Evolutionary conservation across 1,140 invertebrate species (phyloP).

Genomic region (Drosophila bipectinata): DNA sequence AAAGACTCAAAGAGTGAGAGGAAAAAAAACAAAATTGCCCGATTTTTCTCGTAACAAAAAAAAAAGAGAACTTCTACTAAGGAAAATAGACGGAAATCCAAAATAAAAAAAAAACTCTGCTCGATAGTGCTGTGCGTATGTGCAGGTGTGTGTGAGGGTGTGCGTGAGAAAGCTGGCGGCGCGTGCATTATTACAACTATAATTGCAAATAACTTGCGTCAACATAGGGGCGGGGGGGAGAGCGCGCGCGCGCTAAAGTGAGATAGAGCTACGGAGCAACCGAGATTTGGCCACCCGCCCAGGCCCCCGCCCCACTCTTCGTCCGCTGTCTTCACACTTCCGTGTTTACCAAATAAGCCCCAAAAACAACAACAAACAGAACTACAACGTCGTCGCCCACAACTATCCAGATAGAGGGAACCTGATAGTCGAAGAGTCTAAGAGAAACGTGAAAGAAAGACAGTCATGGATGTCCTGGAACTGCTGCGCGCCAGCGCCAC

Average conservation of each 20-base stretch:
- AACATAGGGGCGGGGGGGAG: conserved; percentile 24
- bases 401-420: not conserved
- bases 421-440: not conserved
- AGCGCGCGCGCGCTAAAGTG: conserved; percentile 11
- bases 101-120: conserved; percentile 6
- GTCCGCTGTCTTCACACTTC: conserved; percentile 15
- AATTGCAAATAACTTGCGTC: conserved; percentile 41
- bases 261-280: conserved; percentile 9
- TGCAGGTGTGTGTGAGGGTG: conserved; percentile 11
- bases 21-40: conserved; percentile 22
- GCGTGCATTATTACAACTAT: conserved; percentile 49
- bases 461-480: conserved; percentile 68
- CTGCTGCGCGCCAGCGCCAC: conserved; percentile 62
- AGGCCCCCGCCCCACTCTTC: conserved; percentile 13
- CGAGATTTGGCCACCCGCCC: conserved; percentile 36
- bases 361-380: conserved; percentile 8
- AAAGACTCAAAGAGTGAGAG: conserved; percentile 23
- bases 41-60: conserved; percentile 29
- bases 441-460: not conserved
- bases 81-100: conserved; percentile 3
- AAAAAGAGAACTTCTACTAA: conserved; percentile 16
- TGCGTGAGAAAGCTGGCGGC: conserved; percentile 49
- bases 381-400: conserved; percentile 8
- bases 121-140: conserved; percentile 7
- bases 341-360: conserved; percentile 43